Conservation (phyloP, 2,888 invertebrate species). For the Rhaphigaster nebulosa region DNA sequence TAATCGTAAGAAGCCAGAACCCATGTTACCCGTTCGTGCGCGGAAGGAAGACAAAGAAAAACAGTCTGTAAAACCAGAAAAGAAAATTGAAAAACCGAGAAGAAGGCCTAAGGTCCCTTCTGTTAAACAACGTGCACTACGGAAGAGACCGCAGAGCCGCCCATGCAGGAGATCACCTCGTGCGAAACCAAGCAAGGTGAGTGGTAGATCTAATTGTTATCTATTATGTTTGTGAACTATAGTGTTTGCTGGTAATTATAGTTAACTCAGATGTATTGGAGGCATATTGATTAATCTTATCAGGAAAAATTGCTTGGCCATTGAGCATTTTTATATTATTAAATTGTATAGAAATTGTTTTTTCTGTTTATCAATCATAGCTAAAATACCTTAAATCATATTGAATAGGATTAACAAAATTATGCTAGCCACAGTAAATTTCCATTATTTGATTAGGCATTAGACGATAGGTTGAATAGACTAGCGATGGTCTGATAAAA, state of each 20-base stretch:
- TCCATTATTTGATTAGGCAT: neutral
- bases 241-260: neutral
- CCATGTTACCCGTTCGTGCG: neutral
- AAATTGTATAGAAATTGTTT: neutral
- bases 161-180: slow-evolving; percentile 49
- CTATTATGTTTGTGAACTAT: neutral
- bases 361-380: neutral
- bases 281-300: neutral
- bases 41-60: slow-evolving; percentile 49
- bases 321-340: neutral
- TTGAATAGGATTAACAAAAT: too few species aligned
- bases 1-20: slow-evolving; percentile 47
- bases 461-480: neutral
- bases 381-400: too few species aligned
- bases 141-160: slow-evolving; percentile 29
- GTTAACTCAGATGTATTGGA: neutral
- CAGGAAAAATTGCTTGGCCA: neutral
- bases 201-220: slow-evolving; percentile 2
- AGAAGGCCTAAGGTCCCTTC: slow-evolving; percentile 24
- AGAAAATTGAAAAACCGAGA: slow-evolving; percentile 32
- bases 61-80: slow-evolving; percentile 24
- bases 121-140: slow-evolving; percentile 14
- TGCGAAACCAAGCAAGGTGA: slow-evolving; percentile 39
- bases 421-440: too few species aligned
- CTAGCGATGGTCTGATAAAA: neutral